Percentiles rank a stretch among this genome's conserved stretches.
Conservation (phyloP, 2,888 invertebrate species). For the Tridacna crocea region DNA sequence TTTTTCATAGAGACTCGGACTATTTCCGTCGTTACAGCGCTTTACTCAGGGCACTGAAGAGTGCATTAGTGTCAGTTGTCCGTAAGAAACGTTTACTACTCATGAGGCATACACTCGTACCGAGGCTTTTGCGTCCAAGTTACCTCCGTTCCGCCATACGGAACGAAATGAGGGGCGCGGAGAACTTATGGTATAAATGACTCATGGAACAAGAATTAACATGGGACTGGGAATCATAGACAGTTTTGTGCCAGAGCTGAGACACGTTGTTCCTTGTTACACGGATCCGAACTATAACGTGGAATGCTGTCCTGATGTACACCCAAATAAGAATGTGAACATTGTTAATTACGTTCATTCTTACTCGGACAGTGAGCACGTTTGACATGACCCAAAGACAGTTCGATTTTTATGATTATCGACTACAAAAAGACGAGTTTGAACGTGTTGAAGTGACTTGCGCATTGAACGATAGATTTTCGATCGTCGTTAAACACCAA, state of each 20-base stretch:
- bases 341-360: not conserved
- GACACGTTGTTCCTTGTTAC: constrained; percentile 27
- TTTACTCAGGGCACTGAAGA: not conserved
- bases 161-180: not conserved
- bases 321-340: not conserved
- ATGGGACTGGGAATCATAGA: constrained; percentile 24
- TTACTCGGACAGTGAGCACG: not conserved
- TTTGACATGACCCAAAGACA: constrained; percentile 28
- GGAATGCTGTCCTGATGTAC: constrained; percentile 15
- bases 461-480: constrained; percentile 3
- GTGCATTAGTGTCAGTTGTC: not conserved
- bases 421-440: constrained; percentile 21
- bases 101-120: not conserved
- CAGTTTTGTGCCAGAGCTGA: constrained; percentile 32
- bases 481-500: constrained; percentile 25
- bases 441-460: constrained; percentile 22
- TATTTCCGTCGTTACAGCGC: constrained; percentile 8
- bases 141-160: constrained; percentile 9
- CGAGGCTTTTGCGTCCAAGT: not conserved
- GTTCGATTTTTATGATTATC: constrained; percentile 23
- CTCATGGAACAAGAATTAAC: too few relatives aligned
- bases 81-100: constrained; percentile 7
- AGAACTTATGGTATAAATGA: not conserved
- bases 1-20: constrained; percentile 8
- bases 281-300: constrained; percentile 6